Evolutionary conservation across 2,888 invertebrate species (phyloP), one percentile per base, ranked within the genome.

Genomic region (Lissocephala sabroskyi): DNA sequence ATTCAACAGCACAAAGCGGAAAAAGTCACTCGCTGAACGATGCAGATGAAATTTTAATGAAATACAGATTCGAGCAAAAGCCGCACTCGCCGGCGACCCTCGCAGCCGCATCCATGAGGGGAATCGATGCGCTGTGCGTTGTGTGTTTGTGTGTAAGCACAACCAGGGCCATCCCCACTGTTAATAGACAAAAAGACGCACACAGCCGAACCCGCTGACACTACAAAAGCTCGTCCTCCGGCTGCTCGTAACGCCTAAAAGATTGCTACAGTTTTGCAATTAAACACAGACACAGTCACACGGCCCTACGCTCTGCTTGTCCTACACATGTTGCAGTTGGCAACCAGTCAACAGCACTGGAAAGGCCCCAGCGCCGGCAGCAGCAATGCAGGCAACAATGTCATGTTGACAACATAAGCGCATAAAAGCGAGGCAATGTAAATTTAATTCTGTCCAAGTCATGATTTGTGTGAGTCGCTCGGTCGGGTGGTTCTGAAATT

Each of bases 21-120:
- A 76, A 75, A 75, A 73, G 75, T 66, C 70, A 70, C 67, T 75
- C 70, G 73, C 73, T 70, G 71, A 76, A 67, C 74, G 76, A 68
- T 68, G 74, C 73, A 59, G 74, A 76, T 75, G 73, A 75, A 78
- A 70, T 70, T 78, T 78, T 75, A 73, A 78, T 76, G 78, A 67
- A 76, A 73, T 70, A 73, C 78, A 70, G 75, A 77, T 70, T 65
- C 68, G 73, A 65, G 61, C 49, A 61, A 49, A 52, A 55, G 49
- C 45, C 54, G 55, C 51, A 63, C 49, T 49, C 45, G n/a, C n/a
- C n/a, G n/a, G n/a, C n/a, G n/a, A n/a, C n/a, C n/a, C n/a, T n/a
- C n/a, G 41, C 41, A 49, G 43, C 49, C 37, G 35, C 10, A 40
- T 32, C 41, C 44, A 46, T 19, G 14, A n/a, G n/a, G n/a, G 16